A percentile compares a stretch with the other conserved stretches of the same genome.
phyloP scores from a whole-genome alignment of 2,113 vertebrate genomes.

The Corydoras maculifer region DNA sequence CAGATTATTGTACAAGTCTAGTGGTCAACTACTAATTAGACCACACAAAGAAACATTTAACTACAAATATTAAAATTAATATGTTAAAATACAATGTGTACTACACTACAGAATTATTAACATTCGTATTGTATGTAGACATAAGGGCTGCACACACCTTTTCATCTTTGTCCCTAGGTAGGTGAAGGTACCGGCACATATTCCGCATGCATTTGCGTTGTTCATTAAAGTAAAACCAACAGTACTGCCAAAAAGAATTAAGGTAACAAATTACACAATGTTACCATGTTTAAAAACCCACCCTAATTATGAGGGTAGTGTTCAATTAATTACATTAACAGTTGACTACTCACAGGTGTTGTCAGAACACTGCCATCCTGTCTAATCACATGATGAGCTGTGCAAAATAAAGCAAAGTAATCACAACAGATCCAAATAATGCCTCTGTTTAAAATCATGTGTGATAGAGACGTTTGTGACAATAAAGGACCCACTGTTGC shows the following conservation, averaged over 20 bases:
- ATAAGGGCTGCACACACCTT: conserved; percentile 65
- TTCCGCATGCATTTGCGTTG: conserved; percentile 65
- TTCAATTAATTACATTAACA: background rate
- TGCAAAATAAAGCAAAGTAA: background rate
- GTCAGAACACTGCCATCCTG: conserved; percentile 6
- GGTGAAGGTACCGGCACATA: conserved; percentile 73
- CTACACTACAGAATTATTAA: too few species aligned
- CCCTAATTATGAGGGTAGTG: background rate
- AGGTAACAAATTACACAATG: background rate
- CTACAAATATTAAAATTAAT: too few species aligned
- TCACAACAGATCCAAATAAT: background rate
- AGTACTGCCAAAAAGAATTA: conserved; percentile 66
- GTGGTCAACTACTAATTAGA: too few species aligned
- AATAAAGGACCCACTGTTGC: conserved; percentile 9
- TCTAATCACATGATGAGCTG: conserved; percentile 1
- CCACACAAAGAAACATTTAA: too few species aligned
- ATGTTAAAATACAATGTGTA: too few species aligned
- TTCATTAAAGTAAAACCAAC: conserved; percentile 78
- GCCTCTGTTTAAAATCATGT: background rate
- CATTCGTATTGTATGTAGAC: too few species aligned
- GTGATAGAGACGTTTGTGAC: background rate
- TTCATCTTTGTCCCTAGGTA: conserved; percentile 73
- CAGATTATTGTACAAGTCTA: too few species aligned
- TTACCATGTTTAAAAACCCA: background rate
- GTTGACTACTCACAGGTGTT: conserved; percentile 19